These are phyloP conservation scores for Entomobrya proxima DNA, from an alignment of 2,888 invertebrate genomes.

Conservation along the genomic window DNA sequence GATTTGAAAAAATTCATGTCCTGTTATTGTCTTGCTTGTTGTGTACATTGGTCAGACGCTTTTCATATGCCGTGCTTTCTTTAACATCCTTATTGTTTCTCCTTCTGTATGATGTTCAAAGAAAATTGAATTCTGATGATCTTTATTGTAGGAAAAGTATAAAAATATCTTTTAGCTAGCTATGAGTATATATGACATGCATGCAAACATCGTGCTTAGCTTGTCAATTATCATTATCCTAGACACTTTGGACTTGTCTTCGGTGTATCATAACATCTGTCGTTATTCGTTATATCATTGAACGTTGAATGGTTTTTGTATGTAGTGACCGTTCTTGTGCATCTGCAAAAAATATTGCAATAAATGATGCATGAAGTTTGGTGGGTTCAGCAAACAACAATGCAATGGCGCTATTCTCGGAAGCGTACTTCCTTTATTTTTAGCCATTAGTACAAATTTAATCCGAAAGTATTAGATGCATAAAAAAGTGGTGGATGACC, in stretches of 20 bases:
- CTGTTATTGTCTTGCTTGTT: slow-evolving; percentile 40
- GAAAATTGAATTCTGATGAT: slow-evolving; percentile 8
- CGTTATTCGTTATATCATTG: slow-evolving; percentile 34
- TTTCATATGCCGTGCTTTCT: slow-evolving; percentile 58
- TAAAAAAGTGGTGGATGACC: not conserved
- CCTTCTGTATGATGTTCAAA: no score
- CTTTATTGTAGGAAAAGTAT: not conserved
- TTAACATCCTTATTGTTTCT: not conserved
- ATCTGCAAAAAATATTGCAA: not conserved
- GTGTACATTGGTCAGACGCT: slow-evolving; percentile 11
- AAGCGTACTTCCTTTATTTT: not conserved
- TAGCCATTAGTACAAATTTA: slow-evolving; percentile 11
- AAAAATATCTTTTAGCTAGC: not conserved
- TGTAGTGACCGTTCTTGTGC: not conserved
- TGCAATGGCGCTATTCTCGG: not conserved
- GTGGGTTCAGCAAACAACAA: not conserved
- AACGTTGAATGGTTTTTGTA: not conserved
- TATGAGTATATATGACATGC: not conserved
- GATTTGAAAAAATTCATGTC: slow-evolving; percentile 54
- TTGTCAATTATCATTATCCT: slow-evolving; percentile 49
- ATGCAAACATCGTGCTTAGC: slow-evolving; percentile 44
- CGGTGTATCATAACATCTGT: slow-evolving; percentile 52
- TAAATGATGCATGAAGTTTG: not conserved
- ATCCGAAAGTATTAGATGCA: not conserved
- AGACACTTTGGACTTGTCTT: slow-evolving; percentile 48